Conservation (phyloP, 2,888 invertebrate genomes). For the Agrilus cyanescens region DNA sequence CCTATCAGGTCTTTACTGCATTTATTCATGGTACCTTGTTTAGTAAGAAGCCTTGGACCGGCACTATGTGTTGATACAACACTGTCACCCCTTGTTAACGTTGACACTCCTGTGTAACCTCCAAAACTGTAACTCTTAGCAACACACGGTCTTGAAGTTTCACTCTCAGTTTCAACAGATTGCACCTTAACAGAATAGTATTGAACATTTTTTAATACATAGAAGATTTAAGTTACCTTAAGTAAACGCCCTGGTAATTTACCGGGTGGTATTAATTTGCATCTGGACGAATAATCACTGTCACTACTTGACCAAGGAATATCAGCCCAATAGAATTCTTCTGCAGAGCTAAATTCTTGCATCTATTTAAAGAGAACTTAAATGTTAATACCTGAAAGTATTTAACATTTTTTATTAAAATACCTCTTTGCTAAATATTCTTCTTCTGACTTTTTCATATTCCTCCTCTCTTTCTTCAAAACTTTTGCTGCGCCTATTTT, state of each 20-base stretch:
- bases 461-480: conserved; percentile 87
- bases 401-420: neutral
- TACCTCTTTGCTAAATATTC: conserved; percentile 61
- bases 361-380: conserved; percentile 19
- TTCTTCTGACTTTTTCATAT: conserved; percentile 71
- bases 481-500: conserved; percentile 65
- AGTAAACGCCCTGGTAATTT: conserved; percentile 37
- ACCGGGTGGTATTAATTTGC: conserved; percentile 35
- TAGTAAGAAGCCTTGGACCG: conserved; percentile 54
- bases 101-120: conserved; percentile 54
- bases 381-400: too few species aligned
- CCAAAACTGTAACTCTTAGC: conserved; percentile 84
- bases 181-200: conserved; percentile 36
- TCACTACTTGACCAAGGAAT: conserved; percentile 46
- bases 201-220: conserved; percentile 3
- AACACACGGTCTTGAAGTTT: conserved; percentile 42
- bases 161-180: conserved; percentile 39
- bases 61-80: conserved; percentile 52
- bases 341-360: conserved; percentile 36
- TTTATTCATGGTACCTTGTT: conserved; percentile 50
- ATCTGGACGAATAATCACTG: conserved; percentile 35
- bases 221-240: conserved; percentile 33
- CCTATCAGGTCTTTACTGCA: neutral
- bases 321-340: conserved; percentile 38
- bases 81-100: conserved; percentile 48